Conservation (phyloP, 2,113 vertebrate species). For the Leptosomus discolor region DNA sequence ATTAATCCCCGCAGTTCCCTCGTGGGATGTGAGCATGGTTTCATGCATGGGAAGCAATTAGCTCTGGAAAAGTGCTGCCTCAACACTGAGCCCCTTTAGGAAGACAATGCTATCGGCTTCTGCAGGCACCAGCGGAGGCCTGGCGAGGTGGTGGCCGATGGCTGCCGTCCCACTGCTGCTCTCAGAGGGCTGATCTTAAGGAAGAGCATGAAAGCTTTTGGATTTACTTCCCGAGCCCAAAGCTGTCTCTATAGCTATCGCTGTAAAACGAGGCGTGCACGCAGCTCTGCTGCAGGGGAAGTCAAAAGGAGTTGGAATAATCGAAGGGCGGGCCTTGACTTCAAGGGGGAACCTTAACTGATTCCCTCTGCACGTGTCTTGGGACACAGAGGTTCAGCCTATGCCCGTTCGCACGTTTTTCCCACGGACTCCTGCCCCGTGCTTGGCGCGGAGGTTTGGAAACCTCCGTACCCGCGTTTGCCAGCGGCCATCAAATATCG, state of each 20-base stretch:
- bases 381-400: not conserved
- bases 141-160: not conserved
- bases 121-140: not conserved
- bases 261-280: accelerated
- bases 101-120: not conserved
- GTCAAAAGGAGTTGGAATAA: no score
- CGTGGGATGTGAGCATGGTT: not conserved
- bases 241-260: not conserved
- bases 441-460: not conserved
- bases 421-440: accelerated
- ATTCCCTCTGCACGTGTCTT: not conserved
- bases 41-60: not conserved
- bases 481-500: not conserved
- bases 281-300: not conserved
- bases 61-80: not conserved
- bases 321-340: not conserved
- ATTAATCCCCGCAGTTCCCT: not conserved
- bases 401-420: accelerated
- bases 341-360: not conserved
- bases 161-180: accelerated
- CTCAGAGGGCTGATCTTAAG: not conserved
- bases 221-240: not conserved
- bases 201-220: not conserved
- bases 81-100: not conserved
- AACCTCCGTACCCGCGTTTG: not conserved